phyloP scores from a whole-genome alignment of 1,140 invertebrate genomes.

The Drosophila kurseongensis region DNA sequence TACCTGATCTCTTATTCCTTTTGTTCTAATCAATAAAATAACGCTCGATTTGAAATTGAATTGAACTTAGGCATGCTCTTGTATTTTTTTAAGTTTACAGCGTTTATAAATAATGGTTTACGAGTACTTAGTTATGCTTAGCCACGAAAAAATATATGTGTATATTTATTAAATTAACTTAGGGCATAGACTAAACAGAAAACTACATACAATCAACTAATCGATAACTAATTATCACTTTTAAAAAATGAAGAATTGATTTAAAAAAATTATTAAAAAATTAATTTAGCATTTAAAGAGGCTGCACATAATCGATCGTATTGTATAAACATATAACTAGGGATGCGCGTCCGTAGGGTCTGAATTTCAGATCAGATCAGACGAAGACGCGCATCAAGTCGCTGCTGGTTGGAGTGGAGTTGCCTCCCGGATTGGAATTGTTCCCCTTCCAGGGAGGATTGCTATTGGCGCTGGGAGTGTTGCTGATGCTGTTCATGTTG shows the following conservation, averaged over 20 bases:
- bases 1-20: too few species aligned
- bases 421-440: slow-evolving; percentile 58
- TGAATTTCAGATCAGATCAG: slow-evolving; percentile 44
- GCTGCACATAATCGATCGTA: slow-evolving; percentile 37
- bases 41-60: neutral
- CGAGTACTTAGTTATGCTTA: slow-evolving; percentile 59
- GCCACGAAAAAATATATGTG: slow-evolving; percentile 39
- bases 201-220: slow-evolving; percentile 70
- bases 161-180: slow-evolving; percentile 59
- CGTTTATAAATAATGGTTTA: slow-evolving; percentile 63
- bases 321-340: slow-evolving; percentile 34
- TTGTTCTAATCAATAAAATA: neutral
- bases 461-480: slow-evolving; percentile 42
- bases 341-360: slow-evolving; percentile 1
- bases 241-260: slow-evolving; percentile 65
- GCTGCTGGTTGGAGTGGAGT: slow-evolving; percentile 53
- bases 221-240: slow-evolving; percentile 75
- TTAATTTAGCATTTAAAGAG: slow-evolving; percentile 39
- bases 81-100: slow-evolving; percentile 64
- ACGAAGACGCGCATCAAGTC: slow-evolving; percentile 79
- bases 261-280: slow-evolving; percentile 62
- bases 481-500: slow-evolving; percentile 9
- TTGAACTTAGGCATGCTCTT: slow-evolving; percentile 68
- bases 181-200: slow-evolving; percentile 64
- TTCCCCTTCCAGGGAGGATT: slow-evolving; percentile 70